Conservation (phyloP, 2,888 invertebrate species). For the Eupithecia centaureata region DNA sequence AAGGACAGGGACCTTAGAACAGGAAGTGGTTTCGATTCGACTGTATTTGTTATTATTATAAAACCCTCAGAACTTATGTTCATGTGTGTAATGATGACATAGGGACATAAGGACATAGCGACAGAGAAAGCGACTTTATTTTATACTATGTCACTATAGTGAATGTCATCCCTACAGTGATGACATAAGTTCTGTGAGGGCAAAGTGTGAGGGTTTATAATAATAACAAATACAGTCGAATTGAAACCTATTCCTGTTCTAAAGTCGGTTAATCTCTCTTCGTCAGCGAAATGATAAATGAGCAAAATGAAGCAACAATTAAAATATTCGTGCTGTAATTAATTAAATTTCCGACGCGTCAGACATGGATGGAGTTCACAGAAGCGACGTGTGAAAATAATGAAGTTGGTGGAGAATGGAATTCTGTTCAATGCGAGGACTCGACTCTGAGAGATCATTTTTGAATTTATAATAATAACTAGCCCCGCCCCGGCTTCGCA, state of each 20-base stretch:
- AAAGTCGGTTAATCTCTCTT: background rate
- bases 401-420: background rate
- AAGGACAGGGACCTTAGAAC: background rate
- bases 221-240: background rate
- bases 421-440: too few species aligned
- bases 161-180: too few species aligned
- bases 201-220: too few species aligned
- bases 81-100: too few species aligned
- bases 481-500: too few species aligned
- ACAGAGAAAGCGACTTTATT: too few species aligned
- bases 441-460: background rate
- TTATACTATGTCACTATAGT: too few species aligned
- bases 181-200: too few species aligned
- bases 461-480: too few species aligned
- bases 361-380: background rate
- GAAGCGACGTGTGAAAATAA: conserved; percentile 12
- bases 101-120: too few species aligned
- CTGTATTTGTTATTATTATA: too few species aligned
- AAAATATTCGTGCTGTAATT: conserved; percentile 11
- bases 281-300: conserved; percentile 4
- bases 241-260: background rate
- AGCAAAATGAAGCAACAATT: background rate
- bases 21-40: background rate
- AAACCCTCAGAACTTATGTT: too few species aligned
- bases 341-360: conserved; percentile 17